Evolutionary conservation across 1,140 invertebrate genomes (phyloP).

Genomic region (Drosophila pandora): DNA sequence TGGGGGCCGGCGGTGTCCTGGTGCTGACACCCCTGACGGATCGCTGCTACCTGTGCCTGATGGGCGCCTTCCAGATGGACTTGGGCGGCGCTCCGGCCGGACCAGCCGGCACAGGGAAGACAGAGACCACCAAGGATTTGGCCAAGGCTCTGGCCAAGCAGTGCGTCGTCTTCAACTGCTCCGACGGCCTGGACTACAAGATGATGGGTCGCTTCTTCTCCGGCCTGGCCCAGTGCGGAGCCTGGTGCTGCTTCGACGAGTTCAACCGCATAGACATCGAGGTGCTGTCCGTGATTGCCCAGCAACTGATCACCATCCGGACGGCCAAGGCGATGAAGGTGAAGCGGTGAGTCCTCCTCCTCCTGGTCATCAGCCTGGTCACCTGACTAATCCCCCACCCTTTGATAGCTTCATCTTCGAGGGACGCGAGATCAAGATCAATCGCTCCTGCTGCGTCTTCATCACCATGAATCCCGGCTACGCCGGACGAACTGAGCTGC

Average conservation of each 20-base stretch:
- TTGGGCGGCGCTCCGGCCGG: constrained; percentile 94
- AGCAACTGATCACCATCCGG: constrained; percentile 91
- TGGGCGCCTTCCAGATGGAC: constrained; percentile 94
- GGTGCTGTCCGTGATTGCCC: constrained; percentile 94
- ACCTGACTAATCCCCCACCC: not conserved
- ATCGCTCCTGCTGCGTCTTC: constrained; percentile 93
- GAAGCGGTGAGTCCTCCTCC: constrained; percentile 83
- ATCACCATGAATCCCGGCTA: constrained; percentile 97
- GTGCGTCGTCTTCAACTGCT: constrained; percentile 96
- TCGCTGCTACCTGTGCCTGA: constrained; percentile 93
- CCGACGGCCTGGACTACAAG: constrained; percentile 92
- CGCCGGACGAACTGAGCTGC: constrained; percentile 93
- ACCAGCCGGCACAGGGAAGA: constrained; percentile 95
- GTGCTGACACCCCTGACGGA: constrained; percentile 93
- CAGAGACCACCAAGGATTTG: constrained; percentile 96
- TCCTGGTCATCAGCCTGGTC: too few species aligned
- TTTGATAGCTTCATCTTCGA: constrained; percentile 93
- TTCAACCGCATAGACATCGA: constrained; percentile 96
- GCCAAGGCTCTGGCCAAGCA: constrained; percentile 94
- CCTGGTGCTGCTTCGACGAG: constrained; percentile 97
- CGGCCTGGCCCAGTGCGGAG: constrained; percentile 93
- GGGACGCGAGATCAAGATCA: constrained; percentile 93
- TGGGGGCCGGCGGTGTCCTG: constrained; percentile 92
- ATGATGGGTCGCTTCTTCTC: constrained; percentile 96
- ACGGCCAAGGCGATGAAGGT: constrained; percentile 89